Percentiles rank a stretch among this genome's conserved stretches.
These are phyloP conservation scores for Toxotes lorentzi DNA, from an alignment of 2,797 vertebrate species.

Conservation along the genomic window DNA sequence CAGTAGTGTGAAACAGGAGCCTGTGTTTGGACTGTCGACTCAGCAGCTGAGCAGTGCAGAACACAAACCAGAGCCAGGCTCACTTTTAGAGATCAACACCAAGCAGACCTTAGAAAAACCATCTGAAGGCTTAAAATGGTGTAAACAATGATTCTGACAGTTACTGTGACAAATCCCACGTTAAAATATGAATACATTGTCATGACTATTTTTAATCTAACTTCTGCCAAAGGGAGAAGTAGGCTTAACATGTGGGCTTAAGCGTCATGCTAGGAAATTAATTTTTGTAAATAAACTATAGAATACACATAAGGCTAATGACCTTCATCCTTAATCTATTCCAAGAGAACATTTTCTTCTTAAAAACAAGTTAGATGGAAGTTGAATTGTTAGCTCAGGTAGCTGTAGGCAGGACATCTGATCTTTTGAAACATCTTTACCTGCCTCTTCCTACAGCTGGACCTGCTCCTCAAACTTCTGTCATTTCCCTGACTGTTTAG, in stretches of 20 bases:
- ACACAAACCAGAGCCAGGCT: constrained; percentile 4
- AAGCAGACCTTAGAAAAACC: background rate
- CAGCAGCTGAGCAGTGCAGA: constrained; percentile 13
- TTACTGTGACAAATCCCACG: background rate
- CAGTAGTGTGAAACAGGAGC: background rate
- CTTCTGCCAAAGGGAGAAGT: background rate
- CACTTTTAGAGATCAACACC: background rate
- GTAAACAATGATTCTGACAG: background rate
- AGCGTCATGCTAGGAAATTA: background rate
- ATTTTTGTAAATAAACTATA: background rate
- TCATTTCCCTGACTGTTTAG: background rate
- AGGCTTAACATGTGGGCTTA: background rate
- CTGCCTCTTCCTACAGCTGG: constrained; percentile 1
- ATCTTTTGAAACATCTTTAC: background rate
- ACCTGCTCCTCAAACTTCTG: constrained; percentile 7
- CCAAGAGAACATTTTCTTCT: background rate
- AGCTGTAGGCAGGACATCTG: background rate
- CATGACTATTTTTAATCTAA: background rate
- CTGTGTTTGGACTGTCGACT: background rate
- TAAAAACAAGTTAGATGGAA: background rate
- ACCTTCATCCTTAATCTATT: background rate
- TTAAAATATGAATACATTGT: background rate
- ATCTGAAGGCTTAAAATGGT: too few relatives aligned
- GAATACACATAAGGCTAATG: background rate
- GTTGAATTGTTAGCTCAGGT: background rate